Base-by-base conservation (phyloP, 1,140 invertebrate species). In the Proctacanthus coquilletti region DNA sequence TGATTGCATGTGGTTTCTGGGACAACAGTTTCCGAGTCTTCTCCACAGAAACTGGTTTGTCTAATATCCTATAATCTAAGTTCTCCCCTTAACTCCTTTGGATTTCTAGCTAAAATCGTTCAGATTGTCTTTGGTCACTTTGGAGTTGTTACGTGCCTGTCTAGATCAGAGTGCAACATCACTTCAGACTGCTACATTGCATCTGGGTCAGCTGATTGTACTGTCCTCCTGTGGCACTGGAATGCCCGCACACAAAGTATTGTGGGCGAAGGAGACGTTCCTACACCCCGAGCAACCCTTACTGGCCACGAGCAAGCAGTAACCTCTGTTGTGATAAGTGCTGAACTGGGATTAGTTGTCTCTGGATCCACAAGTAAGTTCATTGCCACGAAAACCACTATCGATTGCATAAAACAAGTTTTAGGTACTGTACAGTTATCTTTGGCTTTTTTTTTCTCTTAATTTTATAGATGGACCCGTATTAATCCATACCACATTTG, bases 51-150 rank as follows among this genome's bases (percentile, higher is more conserved):
- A 91, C 87, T 47, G 55, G 55, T 58, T 34, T 86, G 87, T 88
- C 11, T 4, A 17, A 19, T n/a, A 25, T 25, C n/a, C 6, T 25
- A 6, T 25, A 8, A 25, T 6, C 27, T 29, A 4, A 13, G 3
- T 11, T 4, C 27, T 29, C 4, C n/a, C 27, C n/a, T 8, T n/a
- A 32, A 6, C 8, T 13, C 14, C 45, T 46, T 58, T 70, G 11
- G 63, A 87, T 18, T 13, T 8, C 17, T 34, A 58, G 94, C 89
- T 5, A 94, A 94, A 73, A 93, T 98, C 52, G 80, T 89, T 9
- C 95, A 99, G 65, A 95, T 98, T 45, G 79, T 99, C 14, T 98
- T 95, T 65, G 94, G 94, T 1, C 96, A 99, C 63, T 97, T 94
- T 64, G 94, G 93, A 41, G 86, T 98, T 11, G 94, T 99, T 31